Percentiles rank a stretch among this genome's conserved stretches.
Conservation (phyloP, 2,888 invertebrate genomes). For the Tetanocera ferruginea region DNA sequence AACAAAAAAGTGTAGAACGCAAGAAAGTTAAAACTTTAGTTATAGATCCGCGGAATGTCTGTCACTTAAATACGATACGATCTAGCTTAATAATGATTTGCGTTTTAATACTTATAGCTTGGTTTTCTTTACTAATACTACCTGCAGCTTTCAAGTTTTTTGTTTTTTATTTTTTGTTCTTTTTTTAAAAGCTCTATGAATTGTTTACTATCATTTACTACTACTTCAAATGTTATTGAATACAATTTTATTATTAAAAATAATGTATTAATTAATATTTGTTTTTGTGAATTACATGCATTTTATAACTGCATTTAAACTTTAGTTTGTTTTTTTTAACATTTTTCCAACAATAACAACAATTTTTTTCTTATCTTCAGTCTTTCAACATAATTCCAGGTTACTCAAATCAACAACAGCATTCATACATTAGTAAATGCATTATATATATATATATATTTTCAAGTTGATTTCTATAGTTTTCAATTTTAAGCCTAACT, state of each 20-base stretch:
- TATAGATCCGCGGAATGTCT: too few relatives aligned
- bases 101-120: too few relatives aligned
- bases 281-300: not conserved
- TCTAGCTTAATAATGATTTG: too few relatives aligned
- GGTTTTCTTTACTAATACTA: too few relatives aligned
- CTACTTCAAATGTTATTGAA: conserved; percentile 34
- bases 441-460: not conserved
- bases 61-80: too few relatives aligned
- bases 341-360: not conserved
- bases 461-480: not conserved
- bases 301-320: conserved; percentile 22
- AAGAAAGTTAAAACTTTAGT: too few relatives aligned
- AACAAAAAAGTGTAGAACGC: too few relatives aligned
- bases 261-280: conserved; percentile 23
- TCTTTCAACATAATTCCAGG: conserved; percentile 23
- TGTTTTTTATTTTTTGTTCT: too few relatives aligned
- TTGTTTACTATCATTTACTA: not conserved
- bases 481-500: not conserved
- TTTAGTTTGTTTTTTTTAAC: not conserved
- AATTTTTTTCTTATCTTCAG: not conserved
- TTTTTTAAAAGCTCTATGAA: not conserved
- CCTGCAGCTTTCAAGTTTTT: too few relatives aligned
- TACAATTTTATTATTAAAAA: conserved; percentile 33
- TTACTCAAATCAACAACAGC: conserved; percentile 11
- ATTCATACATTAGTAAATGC: not conserved